Evolutionary conservation across 2,888 invertebrate genomes (phyloP).

Genomic region (Adelognathus sp.): DNA sequence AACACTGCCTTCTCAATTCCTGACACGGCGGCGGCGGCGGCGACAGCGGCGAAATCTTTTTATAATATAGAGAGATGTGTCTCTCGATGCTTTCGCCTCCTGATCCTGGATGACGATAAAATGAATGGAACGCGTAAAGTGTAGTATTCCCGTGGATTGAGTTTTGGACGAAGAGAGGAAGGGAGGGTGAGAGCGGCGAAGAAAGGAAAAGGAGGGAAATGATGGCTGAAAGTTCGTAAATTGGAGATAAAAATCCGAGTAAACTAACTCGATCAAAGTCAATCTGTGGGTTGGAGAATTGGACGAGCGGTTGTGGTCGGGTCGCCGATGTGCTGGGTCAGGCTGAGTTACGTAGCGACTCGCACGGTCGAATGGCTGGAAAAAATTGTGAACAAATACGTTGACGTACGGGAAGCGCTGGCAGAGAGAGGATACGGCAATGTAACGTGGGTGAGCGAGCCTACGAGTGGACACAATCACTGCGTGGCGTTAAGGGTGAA

Average conservation of each 20-base stretch:
- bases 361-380: neutral
- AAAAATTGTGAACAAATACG: constrained; percentile 42
- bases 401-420: constrained; percentile 39
- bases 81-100: constrained; percentile 56
- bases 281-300: constrained; percentile 39
- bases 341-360: constrained; percentile 2
- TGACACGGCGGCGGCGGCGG: no score
- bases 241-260: constrained; percentile 58
- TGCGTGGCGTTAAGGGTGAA: constrained; percentile 31
- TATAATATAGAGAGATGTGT: no score
- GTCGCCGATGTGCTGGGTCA: constrained; percentile 41
- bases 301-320: constrained; percentile 32
- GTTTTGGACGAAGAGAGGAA: neutral
- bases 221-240: constrained; percentile 42
- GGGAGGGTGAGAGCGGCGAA: neutral
- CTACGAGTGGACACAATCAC: constrained; percentile 40
- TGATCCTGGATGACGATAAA: constrained; percentile 49
- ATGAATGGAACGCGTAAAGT: neutral
- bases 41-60: no score
- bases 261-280: constrained; percentile 59
- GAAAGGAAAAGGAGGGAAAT: constrained; percentile 8
- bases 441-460: constrained; percentile 34
- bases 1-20: no score
- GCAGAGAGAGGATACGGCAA: constrained; percentile 20
- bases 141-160: neutral